Evolutionary conservation across 2,888 invertebrate genomes (phyloP).

Genomic region (Dugesia japonica): DNA sequence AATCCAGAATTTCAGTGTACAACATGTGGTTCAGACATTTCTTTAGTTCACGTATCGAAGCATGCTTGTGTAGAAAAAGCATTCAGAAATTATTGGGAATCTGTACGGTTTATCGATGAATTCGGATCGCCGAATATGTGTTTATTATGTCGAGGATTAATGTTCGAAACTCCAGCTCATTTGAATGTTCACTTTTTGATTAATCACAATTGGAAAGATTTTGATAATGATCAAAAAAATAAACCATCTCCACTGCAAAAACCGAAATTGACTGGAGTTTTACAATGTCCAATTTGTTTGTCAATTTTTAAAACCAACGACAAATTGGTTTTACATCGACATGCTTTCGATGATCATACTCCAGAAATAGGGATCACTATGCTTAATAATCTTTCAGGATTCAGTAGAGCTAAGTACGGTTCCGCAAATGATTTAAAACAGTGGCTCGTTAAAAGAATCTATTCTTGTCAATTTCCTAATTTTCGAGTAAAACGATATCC

Average conservation of each 20-base stretch:
- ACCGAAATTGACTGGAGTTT: background rate
- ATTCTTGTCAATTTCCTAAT: background rate
- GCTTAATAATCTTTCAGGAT: background rate
- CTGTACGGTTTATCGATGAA: background rate
- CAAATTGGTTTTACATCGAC: background rate
- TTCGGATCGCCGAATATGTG: slow-evolving; percentile 14
- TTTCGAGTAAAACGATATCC: background rate
- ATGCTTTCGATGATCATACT: background rate
- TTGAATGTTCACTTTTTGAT: background rate
- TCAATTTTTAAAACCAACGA: background rate
- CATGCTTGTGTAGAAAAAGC: background rate
- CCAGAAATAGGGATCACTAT: background rate
- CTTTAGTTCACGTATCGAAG: background rate
- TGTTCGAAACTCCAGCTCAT: background rate
- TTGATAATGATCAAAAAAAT: background rate
- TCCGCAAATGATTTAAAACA: background rate
- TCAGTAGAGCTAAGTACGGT: background rate
- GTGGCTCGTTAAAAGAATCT: background rate
- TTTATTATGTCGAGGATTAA: background rate
- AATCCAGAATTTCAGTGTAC: background rate
- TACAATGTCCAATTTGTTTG: slow-evolving; percentile 15
- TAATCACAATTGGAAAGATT: background rate
- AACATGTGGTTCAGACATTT: background rate
- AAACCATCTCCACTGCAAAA: background rate
- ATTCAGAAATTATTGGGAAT: background rate